These are phyloP conservation scores for Perdita meconis DNA, from an alignment of 2,888 invertebrate species.

Conservation along the genomic window DNA sequence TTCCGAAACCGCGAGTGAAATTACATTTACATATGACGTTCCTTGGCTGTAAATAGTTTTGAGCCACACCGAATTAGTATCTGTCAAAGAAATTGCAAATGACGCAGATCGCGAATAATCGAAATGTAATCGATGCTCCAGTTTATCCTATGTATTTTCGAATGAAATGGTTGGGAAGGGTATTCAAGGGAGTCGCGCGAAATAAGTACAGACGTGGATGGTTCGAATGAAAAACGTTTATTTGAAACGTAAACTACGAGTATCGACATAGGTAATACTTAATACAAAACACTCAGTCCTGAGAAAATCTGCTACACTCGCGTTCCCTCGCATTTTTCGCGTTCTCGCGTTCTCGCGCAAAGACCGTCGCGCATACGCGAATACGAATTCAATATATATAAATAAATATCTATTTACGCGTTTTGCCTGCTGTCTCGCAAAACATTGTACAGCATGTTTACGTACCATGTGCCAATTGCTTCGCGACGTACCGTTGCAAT, in stretches of 20 bases:
- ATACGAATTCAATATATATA: slow-evolving; percentile 26
- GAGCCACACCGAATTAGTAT: neutral
- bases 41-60: neutral
- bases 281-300: slow-evolving; percentile 80
- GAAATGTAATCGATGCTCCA: too few relatives aligned
- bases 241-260: slow-evolving; percentile 79
- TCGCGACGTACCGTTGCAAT: slow-evolving; percentile 59
- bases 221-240: slow-evolving; percentile 80
- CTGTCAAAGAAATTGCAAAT: neutral
- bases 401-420: slow-evolving; percentile 3
- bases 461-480: slow-evolving; percentile 38
- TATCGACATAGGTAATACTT: slow-evolving; percentile 76
- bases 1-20: too few relatives aligned
- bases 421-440: slow-evolving; percentile 1
- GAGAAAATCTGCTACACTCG: slow-evolving; percentile 45
- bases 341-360: slow-evolving; percentile 24
- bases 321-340: slow-evolving; percentile 15
- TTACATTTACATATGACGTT: too few relatives aligned
- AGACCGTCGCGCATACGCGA: slow-evolving; percentile 32
- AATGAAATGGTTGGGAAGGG: too few relatives aligned
- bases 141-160: too few relatives aligned
- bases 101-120: neutral
- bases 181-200: neutral
- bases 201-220: neutral
- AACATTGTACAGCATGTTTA: slow-evolving; percentile 42